Base-by-base conservation (phyloP, 23 tunicate species). In the Halocynthia aurantium region DNA sequence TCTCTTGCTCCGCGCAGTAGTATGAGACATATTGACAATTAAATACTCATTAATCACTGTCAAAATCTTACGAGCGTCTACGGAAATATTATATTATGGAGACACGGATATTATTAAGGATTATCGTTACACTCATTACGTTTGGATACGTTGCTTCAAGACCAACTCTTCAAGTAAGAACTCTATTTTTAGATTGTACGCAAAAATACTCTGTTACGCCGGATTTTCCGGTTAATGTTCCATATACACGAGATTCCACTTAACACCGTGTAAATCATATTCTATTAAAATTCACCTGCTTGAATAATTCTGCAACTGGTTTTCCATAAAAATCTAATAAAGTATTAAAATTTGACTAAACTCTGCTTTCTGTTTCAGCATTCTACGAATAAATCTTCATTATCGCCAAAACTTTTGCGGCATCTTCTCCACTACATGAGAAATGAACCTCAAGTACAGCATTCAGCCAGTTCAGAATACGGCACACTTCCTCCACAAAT, bases 11-110 rank as follows among this genome's bases (percentile, higher is more conserved):
- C 78, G 44, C 44, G 44, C 44, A 62, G 64, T 74, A 51, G 62
- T 54, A 74, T 74, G 78, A 62, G 78, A 54, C 13, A 53, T 51
- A 13, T 62, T 74, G 44, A 31, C 44, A 62, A 56, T 74, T 74
- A 74, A 74, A 74, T 54, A 10, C 66, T 52, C 78, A 74, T 74
- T 74, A 74, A 74, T 74, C 78, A 74, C 78, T 74, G 78, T 74
- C 78, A 74, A 56, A 74, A 18, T 5, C 40, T 31, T 31, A 31
- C 44, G 44, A 31, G 44, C 44, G 44, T 31, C 44, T 31, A 31
- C 21, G 13, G 62, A 49, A 65, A 20, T 20, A 40, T 65, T 65
- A 65, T 49, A 49, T 65, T 65, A 65, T 65, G 70, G 70, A 65
- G 22, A 65, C 31, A 40, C 22, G 49, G 70, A 65, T 65, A 65